These are phyloP conservation scores for Agapornis roseicollis DNA, from an alignment of 2,113 vertebrate genomes.

Conservation along the genomic window DNA sequence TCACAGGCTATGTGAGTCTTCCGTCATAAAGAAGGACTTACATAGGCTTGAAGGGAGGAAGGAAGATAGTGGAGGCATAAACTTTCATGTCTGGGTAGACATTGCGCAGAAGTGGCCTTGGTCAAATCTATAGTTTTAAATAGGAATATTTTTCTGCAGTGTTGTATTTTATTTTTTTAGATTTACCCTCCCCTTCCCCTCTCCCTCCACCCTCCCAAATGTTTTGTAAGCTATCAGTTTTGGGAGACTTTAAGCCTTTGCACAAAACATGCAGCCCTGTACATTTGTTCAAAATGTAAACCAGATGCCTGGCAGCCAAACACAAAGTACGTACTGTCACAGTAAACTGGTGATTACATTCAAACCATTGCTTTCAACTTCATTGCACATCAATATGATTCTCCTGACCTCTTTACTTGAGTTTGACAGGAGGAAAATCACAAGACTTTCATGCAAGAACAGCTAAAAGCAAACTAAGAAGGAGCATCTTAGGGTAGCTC, in stretches of 20 bases:
- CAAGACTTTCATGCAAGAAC: background rate
- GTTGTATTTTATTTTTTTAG: background rate
- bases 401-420: background rate
- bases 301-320: slow-evolving; percentile 25
- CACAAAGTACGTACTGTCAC: background rate
- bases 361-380: slow-evolving; percentile 24
- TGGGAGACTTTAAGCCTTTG: background rate
- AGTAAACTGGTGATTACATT: slow-evolving; percentile 10
- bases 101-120: background rate
- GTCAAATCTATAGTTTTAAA: background rate
- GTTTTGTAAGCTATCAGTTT: background rate
- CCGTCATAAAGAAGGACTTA: background rate
- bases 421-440: background rate
- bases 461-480: background rate
- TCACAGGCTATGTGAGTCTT: background rate
- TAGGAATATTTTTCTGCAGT: background rate
- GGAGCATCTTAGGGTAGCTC: background rate
- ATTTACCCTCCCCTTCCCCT: background rate
- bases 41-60: background rate
- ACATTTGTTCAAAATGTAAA: slow-evolving; percentile 10
- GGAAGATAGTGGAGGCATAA: background rate
- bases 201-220: rapidly evolving
- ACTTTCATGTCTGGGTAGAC: background rate
- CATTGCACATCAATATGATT: slow-evolving; percentile 31
- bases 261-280: background rate